Evolutionary conservation across 2,888 invertebrate genomes (phyloP), one percentile per base, ranked within the genome.

Genomic region (Serrognathus titanus): DNA sequence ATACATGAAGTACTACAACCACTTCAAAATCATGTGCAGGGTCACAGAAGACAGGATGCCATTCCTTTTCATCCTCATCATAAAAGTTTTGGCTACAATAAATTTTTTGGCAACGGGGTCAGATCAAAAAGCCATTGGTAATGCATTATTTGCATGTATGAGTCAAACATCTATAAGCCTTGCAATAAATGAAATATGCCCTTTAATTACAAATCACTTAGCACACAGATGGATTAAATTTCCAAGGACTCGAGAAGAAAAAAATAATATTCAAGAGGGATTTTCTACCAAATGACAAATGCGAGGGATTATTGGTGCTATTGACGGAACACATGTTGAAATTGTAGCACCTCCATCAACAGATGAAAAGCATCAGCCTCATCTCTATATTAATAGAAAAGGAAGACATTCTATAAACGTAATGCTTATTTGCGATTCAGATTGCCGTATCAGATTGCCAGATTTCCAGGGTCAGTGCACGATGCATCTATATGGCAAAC

Each of bases 401-500:
- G 58, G 60, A 3, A 53, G 48, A 38, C 51, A 60, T 51, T 50
- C 50, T 9, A 55, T 58, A 2, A 58, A 58, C 2, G 31, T 45
- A 5, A 48, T 53, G 53, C 36, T 48, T n/a, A 41, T 53, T 41
- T 41, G 11, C 9, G 46, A 53, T 53, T 53, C 53, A 1, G 12
- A 47, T 10, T 31, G 35, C 12, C 36, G 36, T 43, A 60, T 58
- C 24, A 11, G 45, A 38, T 31, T 35, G 52, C 58, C 24, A 45
- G 58, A 48, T 60, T 55, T 55, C 60, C 60, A 37, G 58, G 55
- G n/a, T 60, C 58, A 39, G 60, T 58, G n/a, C 55, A 60, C 47
- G 55, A 60, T 49, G 16, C 58, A 13, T 58, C 55, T 24, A 49
- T 58, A 24, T 60, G 51, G 55, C 57, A 57, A 47, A 55, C 51